Evolutionary conservation across 2,888 invertebrate genomes (phyloP).

Genomic region (Fragum sueziense): DNA sequence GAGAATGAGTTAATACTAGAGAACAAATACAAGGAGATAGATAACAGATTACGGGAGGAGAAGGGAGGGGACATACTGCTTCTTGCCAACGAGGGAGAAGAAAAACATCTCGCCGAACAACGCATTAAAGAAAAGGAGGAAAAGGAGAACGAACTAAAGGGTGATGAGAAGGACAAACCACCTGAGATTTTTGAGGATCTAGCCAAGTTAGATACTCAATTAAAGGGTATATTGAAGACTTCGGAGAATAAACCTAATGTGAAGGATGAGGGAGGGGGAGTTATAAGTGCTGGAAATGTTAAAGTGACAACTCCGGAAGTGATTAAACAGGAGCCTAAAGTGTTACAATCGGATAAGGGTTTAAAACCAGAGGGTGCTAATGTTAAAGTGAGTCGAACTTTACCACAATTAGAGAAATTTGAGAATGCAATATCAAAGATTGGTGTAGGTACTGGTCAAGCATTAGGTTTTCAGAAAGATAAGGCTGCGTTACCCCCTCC

Average conservation of each 20-base stretch:
- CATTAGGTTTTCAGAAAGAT: conserved; percentile 6
- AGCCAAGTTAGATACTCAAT: conserved; percentile 56
- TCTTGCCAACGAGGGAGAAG: conserved; percentile 64
- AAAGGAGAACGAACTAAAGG: conserved; percentile 52
- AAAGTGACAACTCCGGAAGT: conserved; percentile 31
- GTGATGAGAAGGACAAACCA: conserved; percentile 48
- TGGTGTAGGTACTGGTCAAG: not conserved
- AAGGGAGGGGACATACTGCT: conserved; percentile 68
- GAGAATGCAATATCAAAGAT: conserved; percentile 39
- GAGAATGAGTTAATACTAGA: conserved; percentile 69
- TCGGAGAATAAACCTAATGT: conserved; percentile 57
- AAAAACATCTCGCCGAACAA: conserved; percentile 75
- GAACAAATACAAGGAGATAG: conserved; percentile 72
- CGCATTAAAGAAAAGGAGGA: conserved; percentile 69
- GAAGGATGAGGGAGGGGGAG: conserved; percentile 35
- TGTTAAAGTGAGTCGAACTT: conserved; percentile 50
- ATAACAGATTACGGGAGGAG: conserved; percentile 75
- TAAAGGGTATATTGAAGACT: conserved; percentile 59
- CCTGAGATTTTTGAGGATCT: conserved; percentile 44
- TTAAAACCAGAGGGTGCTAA: conserved; percentile 46
- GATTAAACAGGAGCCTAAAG: conserved; percentile 45
- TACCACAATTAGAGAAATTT: conserved; percentile 55
- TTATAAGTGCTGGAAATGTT: conserved; percentile 18
- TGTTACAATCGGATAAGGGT: conserved; percentile 34
- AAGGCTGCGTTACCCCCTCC: conserved; percentile 15